Conservation (phyloP, 2,113 vertebrate species). For the Entelurus aequoreus region DNA sequence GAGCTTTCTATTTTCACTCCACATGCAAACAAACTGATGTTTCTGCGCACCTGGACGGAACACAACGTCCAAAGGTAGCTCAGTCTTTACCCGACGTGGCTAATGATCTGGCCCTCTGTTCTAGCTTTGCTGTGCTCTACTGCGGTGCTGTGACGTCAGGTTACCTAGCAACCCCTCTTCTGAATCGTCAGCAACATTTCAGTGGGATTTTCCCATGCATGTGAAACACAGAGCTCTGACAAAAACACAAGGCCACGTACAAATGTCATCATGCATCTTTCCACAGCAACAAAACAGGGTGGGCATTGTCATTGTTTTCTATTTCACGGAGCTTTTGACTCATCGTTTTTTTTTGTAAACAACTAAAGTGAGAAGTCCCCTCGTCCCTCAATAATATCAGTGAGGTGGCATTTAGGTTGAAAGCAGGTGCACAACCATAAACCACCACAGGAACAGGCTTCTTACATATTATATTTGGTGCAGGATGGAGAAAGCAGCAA, state of each 20-base stretch:
- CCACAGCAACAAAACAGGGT: conserved; percentile 1
- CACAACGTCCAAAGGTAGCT: neutral
- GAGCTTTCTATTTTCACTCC: neutral
- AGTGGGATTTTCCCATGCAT: conserved; percentile 74
- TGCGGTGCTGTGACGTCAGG: conserved; percentile 68
- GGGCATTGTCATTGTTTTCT: neutral
- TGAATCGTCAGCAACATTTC: conserved; percentile 67
- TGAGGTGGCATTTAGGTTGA: conserved; percentile 17
- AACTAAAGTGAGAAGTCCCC: conserved; percentile 17
- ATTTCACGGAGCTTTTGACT: conserved; percentile 5
- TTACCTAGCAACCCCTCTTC: conserved; percentile 74
- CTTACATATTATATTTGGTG: conserved; percentile 52
- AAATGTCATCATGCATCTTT: conserved; percentile 21
- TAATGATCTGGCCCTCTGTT: conserved; percentile 49
- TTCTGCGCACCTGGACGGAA: conserved; percentile 7
- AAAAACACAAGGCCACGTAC: conserved; percentile 26
- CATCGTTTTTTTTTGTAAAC: conserved; percentile 18
- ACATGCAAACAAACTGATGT: conserved; percentile 15
- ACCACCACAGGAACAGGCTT: conserved; percentile 31
- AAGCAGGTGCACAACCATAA: conserved; percentile 8
- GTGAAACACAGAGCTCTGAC: conserved; percentile 41
- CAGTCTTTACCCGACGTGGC: conserved; percentile 6
- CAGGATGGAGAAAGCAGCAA: conserved; percentile 46
- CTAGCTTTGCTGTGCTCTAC: conserved; percentile 52
- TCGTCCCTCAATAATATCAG: conserved; percentile 18